phyloP scores from a whole-genome alignment of 2,888 invertebrate species.

The Aspidiotus destructor region DNA sequence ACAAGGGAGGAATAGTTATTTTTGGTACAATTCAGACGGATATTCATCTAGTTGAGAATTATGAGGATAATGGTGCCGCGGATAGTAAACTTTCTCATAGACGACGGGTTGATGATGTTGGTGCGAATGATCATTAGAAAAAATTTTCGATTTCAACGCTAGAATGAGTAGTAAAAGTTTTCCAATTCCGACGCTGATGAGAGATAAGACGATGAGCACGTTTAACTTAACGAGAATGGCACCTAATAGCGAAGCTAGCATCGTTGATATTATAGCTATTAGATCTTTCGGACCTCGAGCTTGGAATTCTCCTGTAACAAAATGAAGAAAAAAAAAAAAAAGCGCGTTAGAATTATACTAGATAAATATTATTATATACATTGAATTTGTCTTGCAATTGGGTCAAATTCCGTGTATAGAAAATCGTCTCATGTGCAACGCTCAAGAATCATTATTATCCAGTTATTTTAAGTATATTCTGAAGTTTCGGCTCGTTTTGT shows the following conservation, averaged over 20 bases:
- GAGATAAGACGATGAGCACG: slow-evolving; percentile 28
- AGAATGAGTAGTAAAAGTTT: slow-evolving; percentile 31
- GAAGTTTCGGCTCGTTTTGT: too few species aligned
- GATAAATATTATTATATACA: too few species aligned
- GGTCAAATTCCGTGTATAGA: too few species aligned
- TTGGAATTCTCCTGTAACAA: slow-evolving; percentile 19
- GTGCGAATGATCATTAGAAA: neutral
- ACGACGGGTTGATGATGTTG: slow-evolving; percentile 17
- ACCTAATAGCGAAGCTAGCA: slow-evolving; percentile 33
- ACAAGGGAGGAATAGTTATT: slow-evolving; percentile 4
- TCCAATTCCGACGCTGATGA: slow-evolving; percentile 32
- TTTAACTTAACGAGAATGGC: slow-evolving; percentile 33
- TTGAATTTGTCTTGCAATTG: too few species aligned
- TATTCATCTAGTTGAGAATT: neutral
- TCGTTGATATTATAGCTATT: slow-evolving; percentile 34
- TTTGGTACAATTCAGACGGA: slow-evolving; percentile 23
- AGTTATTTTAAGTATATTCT: too few species aligned
- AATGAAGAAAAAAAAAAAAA: slow-evolving; percentile 8
- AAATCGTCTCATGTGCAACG: too few species aligned
- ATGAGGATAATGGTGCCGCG: slow-evolving; percentile 5
- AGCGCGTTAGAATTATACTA: too few species aligned
- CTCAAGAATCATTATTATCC: too few species aligned
- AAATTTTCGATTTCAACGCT: slow-evolving; percentile 18
- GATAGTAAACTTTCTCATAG: slow-evolving; percentile 25
- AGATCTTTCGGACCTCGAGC: slow-evolving; percentile 33